A percentile compares a stretch with the other conserved stretches of the same genome.
phyloP scores from a whole-genome alignment of 2,888 invertebrate species.

The Drosophila hamatofila region DNA sequence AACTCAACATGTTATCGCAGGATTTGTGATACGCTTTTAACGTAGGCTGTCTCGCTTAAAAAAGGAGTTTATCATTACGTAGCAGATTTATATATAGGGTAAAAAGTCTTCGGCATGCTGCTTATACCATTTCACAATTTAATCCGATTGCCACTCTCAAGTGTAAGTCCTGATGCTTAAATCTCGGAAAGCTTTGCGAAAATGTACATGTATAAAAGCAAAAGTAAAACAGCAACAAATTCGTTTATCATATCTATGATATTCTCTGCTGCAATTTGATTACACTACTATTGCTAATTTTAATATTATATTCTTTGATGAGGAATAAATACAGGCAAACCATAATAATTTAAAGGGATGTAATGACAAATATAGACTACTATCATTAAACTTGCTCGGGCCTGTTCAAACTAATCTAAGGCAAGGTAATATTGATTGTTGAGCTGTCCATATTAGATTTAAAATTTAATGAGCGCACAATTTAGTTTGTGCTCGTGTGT shows the following conservation, averaged over 20 bases:
- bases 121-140: background rate
- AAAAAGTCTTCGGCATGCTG: background rate
- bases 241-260: too few relatives aligned
- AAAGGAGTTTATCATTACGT: background rate
- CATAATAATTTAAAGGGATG: too few relatives aligned
- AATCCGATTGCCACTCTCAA: background rate
- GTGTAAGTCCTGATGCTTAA: background rate
- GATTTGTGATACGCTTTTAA: conserved; percentile 20
- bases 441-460: conserved; percentile 11
- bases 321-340: too few relatives aligned
- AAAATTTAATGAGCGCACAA: conserved; percentile 23
- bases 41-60: rapidly evolving
- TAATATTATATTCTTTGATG: too few relatives aligned
- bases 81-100: background rate
- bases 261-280: background rate
- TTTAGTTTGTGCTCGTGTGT: background rate
- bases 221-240: background rate
- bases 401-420: background rate
- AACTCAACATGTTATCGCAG: conserved; percentile 46
- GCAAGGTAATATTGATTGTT: background rate
- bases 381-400: too few relatives aligned
- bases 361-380: too few relatives aligned
- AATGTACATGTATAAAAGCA: background rate
- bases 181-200: background rate
- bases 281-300: background rate